phyloP scores from a whole-genome alignment of 2,113 vertebrate species.

The Gadus macrocephalus region DNA sequence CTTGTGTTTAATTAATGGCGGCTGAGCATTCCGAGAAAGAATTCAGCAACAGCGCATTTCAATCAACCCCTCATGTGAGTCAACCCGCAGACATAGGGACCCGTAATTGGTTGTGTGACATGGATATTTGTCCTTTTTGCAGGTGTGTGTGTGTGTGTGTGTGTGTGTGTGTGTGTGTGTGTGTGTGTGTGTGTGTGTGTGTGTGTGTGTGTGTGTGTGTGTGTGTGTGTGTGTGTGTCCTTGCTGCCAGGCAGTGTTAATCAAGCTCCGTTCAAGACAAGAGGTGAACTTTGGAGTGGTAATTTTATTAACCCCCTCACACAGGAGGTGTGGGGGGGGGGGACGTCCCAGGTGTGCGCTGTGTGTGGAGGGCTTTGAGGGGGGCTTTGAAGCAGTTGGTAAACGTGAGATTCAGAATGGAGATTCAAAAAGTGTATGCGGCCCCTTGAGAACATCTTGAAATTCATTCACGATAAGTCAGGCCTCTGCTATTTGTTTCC shows the following conservation, averaged over 20 bases:
- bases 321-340: background rate
- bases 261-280: background rate
- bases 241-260: background rate
- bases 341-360: too few species aligned
- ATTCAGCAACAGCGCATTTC: background rate
- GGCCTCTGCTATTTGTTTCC: background rate
- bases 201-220: too few species aligned
- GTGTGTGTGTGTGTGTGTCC: too few species aligned
- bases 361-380: too few species aligned
- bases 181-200: too few species aligned
- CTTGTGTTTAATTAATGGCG: background rate
- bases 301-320: background rate
- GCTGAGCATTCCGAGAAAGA: slow-evolving; percentile 2
- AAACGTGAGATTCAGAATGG: background rate
- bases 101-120: background rate
- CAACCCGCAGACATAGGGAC: background rate
- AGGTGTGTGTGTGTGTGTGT: background rate
- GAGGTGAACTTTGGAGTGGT: background rate
- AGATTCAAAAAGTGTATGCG: background rate
- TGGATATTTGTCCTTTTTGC: background rate
- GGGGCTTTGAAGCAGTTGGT: background rate
- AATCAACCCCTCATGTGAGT: background rate
- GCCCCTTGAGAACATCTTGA: background rate
- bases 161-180: too few species aligned
- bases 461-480: background rate